These are phyloP conservation scores for Actinia tenebrosa DNA, from an alignment of 64 coral and sea anemone species.

Conservation along the genomic window DNA sequence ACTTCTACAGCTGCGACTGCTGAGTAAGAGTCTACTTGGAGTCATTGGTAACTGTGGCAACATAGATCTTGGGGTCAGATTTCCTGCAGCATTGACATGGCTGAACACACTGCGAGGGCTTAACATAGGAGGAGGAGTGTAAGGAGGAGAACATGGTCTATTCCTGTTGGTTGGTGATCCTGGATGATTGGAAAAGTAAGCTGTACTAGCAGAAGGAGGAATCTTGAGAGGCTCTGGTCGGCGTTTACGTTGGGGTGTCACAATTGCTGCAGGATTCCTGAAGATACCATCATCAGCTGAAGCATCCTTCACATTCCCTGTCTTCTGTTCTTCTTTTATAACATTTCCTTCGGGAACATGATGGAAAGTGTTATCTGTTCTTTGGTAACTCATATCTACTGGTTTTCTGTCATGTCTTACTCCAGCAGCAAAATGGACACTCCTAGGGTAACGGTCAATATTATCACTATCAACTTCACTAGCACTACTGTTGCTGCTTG, in stretches of 20 bases:
- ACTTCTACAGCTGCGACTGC: conserved; percentile 74
- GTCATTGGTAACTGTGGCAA: conserved; percentile 72
- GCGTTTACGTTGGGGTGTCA: conserved; percentile 78
- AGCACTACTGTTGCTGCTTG: conserved; percentile 33
- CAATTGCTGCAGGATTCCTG: conserved; percentile 79
- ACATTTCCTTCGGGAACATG: conserved; percentile 20
- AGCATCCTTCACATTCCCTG: conserved; percentile 52
- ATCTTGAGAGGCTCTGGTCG: conserved; percentile 89
- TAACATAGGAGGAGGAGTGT: conserved; percentile 96
- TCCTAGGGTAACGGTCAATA: not conserved
- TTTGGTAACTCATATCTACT: conserved; percentile 13
- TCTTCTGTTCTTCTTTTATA: conserved; percentile 44
- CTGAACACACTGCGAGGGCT: conserved; percentile 93
- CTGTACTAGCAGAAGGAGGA: conserved; percentile 76
- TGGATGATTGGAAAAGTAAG: conserved; percentile 47
- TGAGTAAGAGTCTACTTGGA: conserved; percentile 72
- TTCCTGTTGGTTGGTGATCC: conserved; percentile 66
- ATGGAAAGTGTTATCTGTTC: not conserved
- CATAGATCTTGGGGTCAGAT: conserved; percentile 70
- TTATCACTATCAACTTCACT: conserved; percentile 23
- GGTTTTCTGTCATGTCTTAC: not conserved
- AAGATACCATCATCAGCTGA: conserved; percentile 46
- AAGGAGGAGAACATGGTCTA: conserved; percentile 77
- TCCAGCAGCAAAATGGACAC: conserved; percentile 7
- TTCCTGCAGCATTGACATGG: conserved; percentile 65